Base-by-base conservation (phyloP, 2,888 invertebrate species). In the Zelleria hepariella region DNA sequence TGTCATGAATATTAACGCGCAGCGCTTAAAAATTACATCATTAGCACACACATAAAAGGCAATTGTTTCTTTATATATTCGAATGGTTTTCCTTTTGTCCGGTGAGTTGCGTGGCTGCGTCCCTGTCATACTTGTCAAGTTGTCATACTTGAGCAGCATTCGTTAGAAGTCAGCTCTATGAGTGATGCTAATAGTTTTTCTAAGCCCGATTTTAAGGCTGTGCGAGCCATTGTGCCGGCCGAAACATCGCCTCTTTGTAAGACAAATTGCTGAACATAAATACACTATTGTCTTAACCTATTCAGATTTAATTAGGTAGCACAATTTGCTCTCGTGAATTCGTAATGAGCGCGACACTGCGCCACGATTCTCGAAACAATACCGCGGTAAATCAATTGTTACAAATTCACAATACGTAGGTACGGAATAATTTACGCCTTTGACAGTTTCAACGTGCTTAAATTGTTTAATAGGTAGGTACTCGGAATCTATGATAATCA, bases 241-340 rank as follows among this genome's bases (percentile, higher is more conserved):
- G 82, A 81, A 82, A 84, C 86, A 84, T 82, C 75, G 78, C 65
- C 61, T 70, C 82, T 79, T 88, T 88, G 87, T 88, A 72, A 83
- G 83, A 87, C 78, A 85, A 86, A 88, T 87, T 65, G 80, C 71
- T 76, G 82, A 84, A 84, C 88, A 88, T 88, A 88, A 88, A 88
- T 88, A 88, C 79, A 69, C 68, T 75, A 83, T 88, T 88, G 88
- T 88, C 78, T 85, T 75, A 75, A 68, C 67, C 72, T 75, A 82
- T 87, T 86, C 80, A 78, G 69, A 75, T 82, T 67, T 86, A 86
- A 87, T 87, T 83, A 86, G 88, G 87, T 87, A 88, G 88, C 88
- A 85, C 82, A 84, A 87, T 88, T 86, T 78, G 79, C 78, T 81
- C 79, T 84, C 76, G 78, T 86, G 86, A 82, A 87, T 86, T 79